Evolutionary conservation across 2,113 vertebrate species (phyloP), one percentile per base, ranked within the genome.

Genomic region (Sander vitreus): DNA sequence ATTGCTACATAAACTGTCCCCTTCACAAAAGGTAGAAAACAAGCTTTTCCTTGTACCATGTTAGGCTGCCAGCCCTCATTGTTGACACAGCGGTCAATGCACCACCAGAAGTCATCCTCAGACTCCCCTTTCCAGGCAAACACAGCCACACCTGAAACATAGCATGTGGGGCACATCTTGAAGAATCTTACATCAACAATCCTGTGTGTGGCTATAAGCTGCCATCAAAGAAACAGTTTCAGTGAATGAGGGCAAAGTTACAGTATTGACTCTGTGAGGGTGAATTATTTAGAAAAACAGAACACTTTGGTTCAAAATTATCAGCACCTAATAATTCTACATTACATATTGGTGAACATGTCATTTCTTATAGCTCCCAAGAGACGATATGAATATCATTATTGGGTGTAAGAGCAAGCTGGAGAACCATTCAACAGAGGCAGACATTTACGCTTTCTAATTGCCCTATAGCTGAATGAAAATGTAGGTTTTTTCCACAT

Each of bases 61-160:
- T 99, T 99, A 65, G 98, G 96, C 89, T 99, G 97, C 98, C 98
- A 99, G 59, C 96, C 96, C 77, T 99, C 97, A 18, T 95, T 93
- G 85, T 96, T 99, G 82, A 98, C 95, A 81, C 98, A 99, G 76
- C 95, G 96, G 82, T 99, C 98, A 48, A 99, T 99, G 73, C 98
- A 99, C 98, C 98, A 99, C 98, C 98, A 99, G 93, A 99, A 99
- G 90, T 99, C 98, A 80, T 99, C 98, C 91, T 99, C 98, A 0
- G 98, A 99, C 87, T 99, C 98, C n/a, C 98, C 98, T 83, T 99
- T 99, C 98, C 98, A 99, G 77, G 98, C 97, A 87, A 99, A 99
- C 84, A 99, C 98, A 0, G 97, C 96, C 70, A 99, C 98, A 82
- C 98, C 98, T 99, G 81, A n/a, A 89, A 80, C 68, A 83, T 1